Conservation (phyloP, 2,888 invertebrate genomes). For the Drosophila subquinaria region DNA sequence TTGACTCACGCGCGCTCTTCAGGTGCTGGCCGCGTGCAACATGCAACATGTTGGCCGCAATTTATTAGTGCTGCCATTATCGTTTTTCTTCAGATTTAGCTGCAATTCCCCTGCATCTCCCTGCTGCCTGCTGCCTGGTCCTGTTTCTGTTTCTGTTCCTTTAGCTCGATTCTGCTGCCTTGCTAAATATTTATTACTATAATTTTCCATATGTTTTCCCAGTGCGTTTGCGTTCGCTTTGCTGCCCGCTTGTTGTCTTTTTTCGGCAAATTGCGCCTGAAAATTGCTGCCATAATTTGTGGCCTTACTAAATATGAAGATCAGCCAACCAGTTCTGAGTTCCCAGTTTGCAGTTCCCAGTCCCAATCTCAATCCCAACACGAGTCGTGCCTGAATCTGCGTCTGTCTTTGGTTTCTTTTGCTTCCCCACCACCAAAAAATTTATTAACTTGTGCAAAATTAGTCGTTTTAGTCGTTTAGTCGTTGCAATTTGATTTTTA, state of each 20-base stretch:
- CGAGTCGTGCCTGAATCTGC: conserved; percentile 23
- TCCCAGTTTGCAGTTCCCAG: neutral
- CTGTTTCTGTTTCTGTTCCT: conserved; percentile 5
- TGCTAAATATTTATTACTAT: conserved; percentile 77
- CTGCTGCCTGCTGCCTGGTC: conserved; percentile 5
- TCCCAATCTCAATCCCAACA: conserved; percentile 3
- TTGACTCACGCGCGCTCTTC: conserved; percentile 69
- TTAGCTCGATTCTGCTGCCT: conserved; percentile 48
- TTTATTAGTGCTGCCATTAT: conserved; percentile 82
- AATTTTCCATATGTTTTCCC: conserved; percentile 80
- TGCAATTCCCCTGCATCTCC: conserved; percentile 32
- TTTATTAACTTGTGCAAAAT: conserved; percentile 80
- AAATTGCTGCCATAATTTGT: conserved; percentile 79
- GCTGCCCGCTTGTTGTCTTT: conserved; percentile 36
- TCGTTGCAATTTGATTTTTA: conserved; percentile 79
- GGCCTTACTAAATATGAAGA: conserved; percentile 79
- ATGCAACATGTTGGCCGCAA: conserved; percentile 80
- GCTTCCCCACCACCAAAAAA: conserved; percentile 42
- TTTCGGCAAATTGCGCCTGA: conserved; percentile 77
- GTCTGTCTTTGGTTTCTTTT: conserved; percentile 28
- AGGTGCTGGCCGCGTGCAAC: conserved; percentile 71
- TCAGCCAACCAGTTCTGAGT: conserved; percentile 49
- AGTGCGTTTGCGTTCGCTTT: conserved; percentile 54
- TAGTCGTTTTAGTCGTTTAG: conserved; percentile 81
- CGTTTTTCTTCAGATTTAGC: conserved; percentile 80